A percentile compares a stretch with the other conserved stretches of the same genome.
Evolutionary conservation across 2,797 vertebrate species (phyloP).

Genomic region (Falco biarmicus): DNA sequence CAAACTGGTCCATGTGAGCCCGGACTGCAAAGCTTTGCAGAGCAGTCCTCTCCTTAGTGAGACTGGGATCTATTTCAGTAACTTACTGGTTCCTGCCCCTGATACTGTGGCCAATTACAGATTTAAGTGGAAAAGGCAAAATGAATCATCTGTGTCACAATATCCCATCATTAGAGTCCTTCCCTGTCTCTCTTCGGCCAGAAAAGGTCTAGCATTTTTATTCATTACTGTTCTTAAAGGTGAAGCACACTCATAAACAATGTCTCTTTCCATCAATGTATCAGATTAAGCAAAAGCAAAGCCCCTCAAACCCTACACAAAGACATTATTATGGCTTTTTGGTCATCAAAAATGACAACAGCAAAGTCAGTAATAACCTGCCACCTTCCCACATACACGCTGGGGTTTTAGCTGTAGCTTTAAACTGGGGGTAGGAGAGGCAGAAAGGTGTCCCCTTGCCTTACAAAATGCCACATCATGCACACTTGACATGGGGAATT

Average conservation of each 20-base stretch:
- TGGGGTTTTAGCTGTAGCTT: not conserved
- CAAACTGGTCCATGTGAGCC: fast-evolving
- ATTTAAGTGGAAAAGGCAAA: slow-evolving; percentile 9
- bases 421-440: not conserved
- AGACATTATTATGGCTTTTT: not conserved
- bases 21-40: not conserved
- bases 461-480: not conserved
- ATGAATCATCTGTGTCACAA: not conserved
- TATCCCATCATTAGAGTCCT: not conserved
- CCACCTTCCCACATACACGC: fast-evolving
- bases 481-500: not conserved
- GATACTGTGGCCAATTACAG: not conserved
- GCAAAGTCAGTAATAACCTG: not conserved
- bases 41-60: not conserved
- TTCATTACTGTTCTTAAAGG: not conserved
- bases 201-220: not conserved
- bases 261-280: not conserved
- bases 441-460: not conserved
- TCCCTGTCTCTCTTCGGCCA: not conserved
- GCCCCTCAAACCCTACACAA: not conserved
- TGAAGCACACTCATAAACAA: not conserved
- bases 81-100: not conserved
- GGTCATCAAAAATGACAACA: not conserved
- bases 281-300: not conserved
- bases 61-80: not conserved